Conservation (phyloP, 2,888 invertebrate species). For the Athalia rosae region DNA sequence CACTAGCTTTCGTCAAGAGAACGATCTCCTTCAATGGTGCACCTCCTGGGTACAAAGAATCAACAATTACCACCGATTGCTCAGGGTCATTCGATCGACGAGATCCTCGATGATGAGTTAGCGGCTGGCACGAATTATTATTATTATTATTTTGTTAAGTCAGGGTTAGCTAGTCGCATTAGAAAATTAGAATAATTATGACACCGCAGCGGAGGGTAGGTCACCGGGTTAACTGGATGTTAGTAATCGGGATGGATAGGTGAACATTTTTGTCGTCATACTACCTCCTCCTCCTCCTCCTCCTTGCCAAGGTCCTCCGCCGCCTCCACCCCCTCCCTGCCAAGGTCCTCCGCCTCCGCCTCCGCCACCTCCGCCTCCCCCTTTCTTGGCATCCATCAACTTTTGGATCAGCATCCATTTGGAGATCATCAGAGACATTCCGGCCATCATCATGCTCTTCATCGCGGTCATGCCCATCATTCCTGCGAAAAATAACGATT, state of each 20-base stretch:
- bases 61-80: not conserved
- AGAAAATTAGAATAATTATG: constrained; percentile 37
- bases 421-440: constrained; percentile 78
- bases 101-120: not conserved
- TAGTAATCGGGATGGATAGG: not conserved
- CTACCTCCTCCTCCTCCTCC: constrained; percentile 67
- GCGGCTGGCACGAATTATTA: not conserved
- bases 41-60: constrained; percentile 16
- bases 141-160: not conserved
- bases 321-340: constrained; percentile 56
- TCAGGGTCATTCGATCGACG: constrained; percentile 6
- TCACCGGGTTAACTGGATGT: constrained; percentile 35
- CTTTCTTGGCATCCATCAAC: constrained; percentile 60
- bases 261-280: not conserved
- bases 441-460: constrained; percentile 79
- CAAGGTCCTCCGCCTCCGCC: constrained; percentile 59
- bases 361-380: constrained; percentile 59
- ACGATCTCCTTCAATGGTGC: constrained; percentile 64
- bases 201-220: constrained; percentile 15
- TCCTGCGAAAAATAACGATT: constrained; percentile 74
- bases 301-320: constrained; percentile 70
- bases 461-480: constrained; percentile 79
- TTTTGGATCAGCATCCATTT: constrained; percentile 74
- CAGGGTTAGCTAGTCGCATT: not conserved
- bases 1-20: constrained; percentile 73